phyloP scores from a whole-genome alignment of 1,140 invertebrate species.

The Thrips palmi region DNA sequence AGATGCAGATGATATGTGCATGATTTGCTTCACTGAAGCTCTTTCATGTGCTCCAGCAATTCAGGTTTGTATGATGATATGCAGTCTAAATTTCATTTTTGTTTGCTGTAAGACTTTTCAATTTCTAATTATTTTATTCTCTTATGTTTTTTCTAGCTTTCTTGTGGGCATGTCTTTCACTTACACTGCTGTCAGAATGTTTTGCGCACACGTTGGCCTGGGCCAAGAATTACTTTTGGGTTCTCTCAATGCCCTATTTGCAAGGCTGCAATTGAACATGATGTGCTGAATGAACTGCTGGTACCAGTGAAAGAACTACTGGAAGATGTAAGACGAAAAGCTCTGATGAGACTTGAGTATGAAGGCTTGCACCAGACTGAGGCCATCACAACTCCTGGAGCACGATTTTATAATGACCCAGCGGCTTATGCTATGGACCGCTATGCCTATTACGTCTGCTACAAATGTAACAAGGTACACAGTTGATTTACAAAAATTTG shows the following conservation, averaged over 20 bases:
- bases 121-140: slow-evolving; percentile 9
- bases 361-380: slow-evolving; percentile 73
- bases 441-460: slow-evolving; percentile 97
- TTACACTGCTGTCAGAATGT: slow-evolving; percentile 78
- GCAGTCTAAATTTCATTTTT: slow-evolving; percentile 5
- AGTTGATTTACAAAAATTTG: background rate
- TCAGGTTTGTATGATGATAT: slow-evolving; percentile 31
- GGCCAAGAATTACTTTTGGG: slow-evolving; percentile 85
- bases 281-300: slow-evolving; percentile 55
- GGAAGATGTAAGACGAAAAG: slow-evolving; percentile 84
- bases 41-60: slow-evolving; percentile 88
- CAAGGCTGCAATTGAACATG: slow-evolving; percentile 75
- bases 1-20: slow-evolving; percentile 98
- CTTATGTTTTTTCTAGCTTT: slow-evolving; percentile 38
- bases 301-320: slow-evolving; percentile 60
- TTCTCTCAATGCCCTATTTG: slow-evolving; percentile 91
- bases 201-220: slow-evolving; percentile 75
- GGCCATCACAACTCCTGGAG: slow-evolving; percentile 44
- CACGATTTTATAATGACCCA: slow-evolving; percentile 58
- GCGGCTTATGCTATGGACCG: slow-evolving; percentile 85
- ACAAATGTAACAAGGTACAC: slow-evolving; percentile 79
- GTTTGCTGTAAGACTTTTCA: background rate
- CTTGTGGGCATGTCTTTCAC: slow-evolving; percentile 94
- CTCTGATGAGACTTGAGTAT: slow-evolving; percentile 89
- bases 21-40: slow-evolving; percentile 97